Base-by-base conservation (phyloP, 2,113 vertebrate genomes). In the Phasianus colchicus region DNA sequence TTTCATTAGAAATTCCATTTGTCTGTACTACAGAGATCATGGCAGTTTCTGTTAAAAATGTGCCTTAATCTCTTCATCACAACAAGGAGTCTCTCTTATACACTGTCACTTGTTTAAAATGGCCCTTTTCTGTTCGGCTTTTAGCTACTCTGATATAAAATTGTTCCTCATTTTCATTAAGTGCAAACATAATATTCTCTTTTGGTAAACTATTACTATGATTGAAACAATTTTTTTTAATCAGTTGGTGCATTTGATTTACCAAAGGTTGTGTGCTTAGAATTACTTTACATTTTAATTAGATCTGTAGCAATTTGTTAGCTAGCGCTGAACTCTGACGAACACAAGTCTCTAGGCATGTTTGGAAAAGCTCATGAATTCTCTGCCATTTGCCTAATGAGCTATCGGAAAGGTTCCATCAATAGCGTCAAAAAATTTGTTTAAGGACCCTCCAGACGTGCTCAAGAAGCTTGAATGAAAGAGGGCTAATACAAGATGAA, bases 211-310 rank as follows among this genome's bases (percentile, higher is more conserved):
- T 66, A 73, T 86, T 94, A 48, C 84, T 95, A 92, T 48, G 79
- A 74, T 86, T 52, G 73, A 88, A 90, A 48, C 21, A 57, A 45
- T 84, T 88, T 71, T 71, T 73, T 76, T 61, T 17, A 69, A 90
- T 91, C 58, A 65, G 4, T 58, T 70, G 40, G 42, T 36, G 10
- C 40, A 32, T 83, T 96, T 89, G 36, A 92, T 90, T 95, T 95
- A 86, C n/a, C 83, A 61, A 89, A 84, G 87, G 36, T 88, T 63
- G 36, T 91, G 40, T 91, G 78, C 74, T 89, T 72, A 30, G 84
- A 82, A 93, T 89, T 92, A 60, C 27, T 96, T 96, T 69, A 36
- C 67, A 64, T 90, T 96, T 97, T 96, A 96, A 94, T 97, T 95
- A 92, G 67, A 93, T 66, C 75, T 86, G 70, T 73, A 92, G 77